Conservation (phyloP, 2,888 invertebrate species). For the Hylaea fasciaria region DNA sequence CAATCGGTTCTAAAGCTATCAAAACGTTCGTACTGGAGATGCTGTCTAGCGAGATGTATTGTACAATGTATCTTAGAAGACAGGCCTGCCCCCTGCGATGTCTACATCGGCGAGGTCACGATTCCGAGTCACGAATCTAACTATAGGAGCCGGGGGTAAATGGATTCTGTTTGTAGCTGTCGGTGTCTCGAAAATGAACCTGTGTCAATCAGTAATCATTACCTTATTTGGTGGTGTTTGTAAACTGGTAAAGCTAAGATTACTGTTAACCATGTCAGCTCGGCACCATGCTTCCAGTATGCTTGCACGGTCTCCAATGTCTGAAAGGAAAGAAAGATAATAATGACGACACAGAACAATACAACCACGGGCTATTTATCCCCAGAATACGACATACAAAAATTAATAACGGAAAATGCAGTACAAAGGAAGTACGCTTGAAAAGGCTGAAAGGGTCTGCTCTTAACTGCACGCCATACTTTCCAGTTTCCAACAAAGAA, state of each 20-base stretch:
- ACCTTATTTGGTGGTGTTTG: background rate
- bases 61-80: slow-evolving; percentile 15
- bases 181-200: slow-evolving; percentile 9
- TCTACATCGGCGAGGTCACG: slow-evolving; percentile 29
- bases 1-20: background rate
- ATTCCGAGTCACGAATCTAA: slow-evolving; percentile 35
- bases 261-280: too few relatives aligned
- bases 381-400: too few relatives aligned
- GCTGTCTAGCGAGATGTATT: background rate
- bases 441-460: background rate
- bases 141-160: slow-evolving; percentile 21
- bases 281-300: too few relatives aligned
- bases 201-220: slow-evolving; percentile 1
- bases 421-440: too few relatives aligned
- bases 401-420: too few relatives aligned
- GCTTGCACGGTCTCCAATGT: too few relatives aligned
- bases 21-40: background rate
- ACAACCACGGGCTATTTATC: too few relatives aligned
- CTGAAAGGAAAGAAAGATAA: too few relatives aligned
- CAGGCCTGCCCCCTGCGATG: slow-evolving; percentile 21
- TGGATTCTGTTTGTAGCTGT: slow-evolving; percentile 28
- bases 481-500: slow-evolving; percentile 1
- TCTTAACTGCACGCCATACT: background rate
- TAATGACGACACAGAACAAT: too few relatives aligned
- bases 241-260: background rate